phyloP scores from a whole-genome alignment of 1,140 invertebrate genomes.

The Drosophila willistoni region DNA sequence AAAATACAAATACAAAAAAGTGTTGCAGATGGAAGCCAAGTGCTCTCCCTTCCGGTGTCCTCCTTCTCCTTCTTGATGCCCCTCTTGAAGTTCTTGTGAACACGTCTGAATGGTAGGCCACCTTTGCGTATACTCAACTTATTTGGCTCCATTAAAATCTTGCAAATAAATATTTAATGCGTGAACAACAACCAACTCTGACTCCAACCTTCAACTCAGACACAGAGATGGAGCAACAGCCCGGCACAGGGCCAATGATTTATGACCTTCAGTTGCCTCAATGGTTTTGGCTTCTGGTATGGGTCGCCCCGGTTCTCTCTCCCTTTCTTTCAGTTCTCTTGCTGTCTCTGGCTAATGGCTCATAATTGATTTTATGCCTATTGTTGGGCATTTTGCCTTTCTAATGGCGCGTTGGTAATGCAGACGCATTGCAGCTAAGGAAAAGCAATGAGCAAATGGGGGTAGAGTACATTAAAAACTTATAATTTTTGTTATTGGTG shows the following conservation, averaged over 20 bases:
- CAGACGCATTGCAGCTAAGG: conserved; percentile 66
- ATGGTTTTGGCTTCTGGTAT: background rate
- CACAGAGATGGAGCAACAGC: conserved; percentile 56
- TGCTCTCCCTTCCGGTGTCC: conserved; percentile 20
- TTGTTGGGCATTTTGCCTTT: conserved; percentile 57
- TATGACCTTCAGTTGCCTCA: conserved; percentile 56
- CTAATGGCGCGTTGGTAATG: conserved; percentile 71
- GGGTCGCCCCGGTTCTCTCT: background rate
- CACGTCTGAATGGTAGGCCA: conserved; percentile 24
- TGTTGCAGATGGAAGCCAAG: conserved; percentile 32
- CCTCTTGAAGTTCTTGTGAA: conserved; percentile 50
- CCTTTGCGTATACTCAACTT: conserved; percentile 67
- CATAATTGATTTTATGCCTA: conserved; percentile 80
- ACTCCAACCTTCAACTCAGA: conserved; percentile 11
- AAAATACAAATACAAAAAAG: conserved; percentile 30
- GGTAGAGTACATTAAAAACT: conserved; percentile 65
- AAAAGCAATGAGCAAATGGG: conserved; percentile 9
- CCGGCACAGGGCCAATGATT: conserved; percentile 63
- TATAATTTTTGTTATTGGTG: conserved; percentile 73
- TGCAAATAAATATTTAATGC: conserved; percentile 80
- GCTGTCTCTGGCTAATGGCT: conserved; percentile 64
- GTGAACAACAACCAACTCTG: conserved; percentile 61
- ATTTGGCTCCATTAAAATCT: conserved; percentile 77
- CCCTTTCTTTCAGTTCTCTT: conserved; percentile 21
- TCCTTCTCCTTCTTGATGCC: background rate